Percentiles rank a stretch among this genome's conserved stretches.
Evolutionary conservation across 64 coral and sea anemone species (phyloP).

Genomic region (Stylophora pistillata): DNA sequence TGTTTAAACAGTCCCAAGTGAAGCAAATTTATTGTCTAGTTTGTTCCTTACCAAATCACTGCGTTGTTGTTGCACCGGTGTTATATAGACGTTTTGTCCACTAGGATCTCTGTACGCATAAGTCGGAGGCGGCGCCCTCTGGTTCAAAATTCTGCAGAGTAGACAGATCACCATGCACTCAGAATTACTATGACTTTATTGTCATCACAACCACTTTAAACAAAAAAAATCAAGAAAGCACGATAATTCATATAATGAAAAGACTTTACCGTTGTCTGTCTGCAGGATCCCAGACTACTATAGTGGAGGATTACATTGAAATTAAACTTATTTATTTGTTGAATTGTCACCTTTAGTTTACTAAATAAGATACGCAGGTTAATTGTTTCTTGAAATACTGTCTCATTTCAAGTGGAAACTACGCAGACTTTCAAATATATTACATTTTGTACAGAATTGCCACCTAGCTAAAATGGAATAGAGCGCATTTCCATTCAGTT

Average conservation of each 20-base stretch:
- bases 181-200: neutral
- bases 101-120: slow-evolving; percentile 80
- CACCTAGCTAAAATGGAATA: too few relatives aligned
- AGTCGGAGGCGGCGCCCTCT: slow-evolving; percentile 40
- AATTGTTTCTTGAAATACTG: too few relatives aligned
- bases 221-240: neutral
- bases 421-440: too few relatives aligned
- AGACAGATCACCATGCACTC: neutral
- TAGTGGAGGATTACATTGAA: neutral
- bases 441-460: too few relatives aligned
- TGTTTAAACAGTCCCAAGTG: too few relatives aligned
- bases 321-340: too few relatives aligned
- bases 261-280: slow-evolving; percentile 82
- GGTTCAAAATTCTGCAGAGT: slow-evolving; percentile 28
- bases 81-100: slow-evolving; percentile 84
- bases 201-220: neutral
- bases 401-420: too few relatives aligned
- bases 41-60: slow-evolving; percentile 58
- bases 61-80: slow-evolving; percentile 78
- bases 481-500: too few relatives aligned
- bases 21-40: neutral
- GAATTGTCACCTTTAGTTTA: too few relatives aligned
- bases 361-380: too few relatives aligned
- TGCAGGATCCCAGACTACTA: slow-evolving; percentile 94
- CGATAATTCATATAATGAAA: neutral